Percentiles rank a stretch among this genome's conserved stretches.
These are phyloP conservation scores for Nipponacmea schrenckii DNA, from an alignment of 2,888 invertebrate species.

Conservation along the genomic window DNA sequence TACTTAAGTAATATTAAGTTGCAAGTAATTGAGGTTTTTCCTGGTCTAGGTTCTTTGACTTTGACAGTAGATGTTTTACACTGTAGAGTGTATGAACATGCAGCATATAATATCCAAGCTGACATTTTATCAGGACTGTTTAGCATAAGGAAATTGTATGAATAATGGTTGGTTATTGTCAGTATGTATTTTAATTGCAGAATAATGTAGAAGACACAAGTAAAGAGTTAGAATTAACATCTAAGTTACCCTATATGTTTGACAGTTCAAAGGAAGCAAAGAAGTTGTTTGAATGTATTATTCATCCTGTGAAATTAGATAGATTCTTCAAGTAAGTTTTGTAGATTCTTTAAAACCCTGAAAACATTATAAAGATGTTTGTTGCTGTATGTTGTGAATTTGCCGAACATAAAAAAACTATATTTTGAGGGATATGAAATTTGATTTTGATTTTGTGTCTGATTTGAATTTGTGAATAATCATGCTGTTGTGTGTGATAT, in stretches of 20 bases:
- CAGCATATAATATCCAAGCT: no score
- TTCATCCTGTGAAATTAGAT: slow-evolving; percentile 75
- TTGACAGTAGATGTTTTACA: neutral
- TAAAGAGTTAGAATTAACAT: slow-evolving; percentile 17
- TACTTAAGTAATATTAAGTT: neutral
- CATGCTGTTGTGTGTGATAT: no score
- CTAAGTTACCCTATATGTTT: slow-evolving; percentile 43
- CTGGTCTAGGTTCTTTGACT: neutral
- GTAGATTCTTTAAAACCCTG: no score
- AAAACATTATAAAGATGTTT: neutral
- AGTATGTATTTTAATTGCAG: neutral
- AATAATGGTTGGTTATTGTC: no score
- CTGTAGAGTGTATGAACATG: neutral
- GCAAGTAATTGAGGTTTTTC: neutral
- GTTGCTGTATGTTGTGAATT: neutral
- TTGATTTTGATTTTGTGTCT: no score
- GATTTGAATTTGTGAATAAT: no score
- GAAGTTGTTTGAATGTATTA: slow-evolving; percentile 78
- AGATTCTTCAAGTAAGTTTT: slow-evolving; percentile 73
- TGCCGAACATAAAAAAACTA: no score
- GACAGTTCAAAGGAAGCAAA: slow-evolving; percentile 74
- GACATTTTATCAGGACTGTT: no score
- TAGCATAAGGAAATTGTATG: no score
- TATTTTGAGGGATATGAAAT: no score
- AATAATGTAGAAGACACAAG: slow-evolving; percentile 24